Base-by-base conservation (phyloP, 2,113 vertebrate genomes). In the Pedionomus torquatus region DNA sequence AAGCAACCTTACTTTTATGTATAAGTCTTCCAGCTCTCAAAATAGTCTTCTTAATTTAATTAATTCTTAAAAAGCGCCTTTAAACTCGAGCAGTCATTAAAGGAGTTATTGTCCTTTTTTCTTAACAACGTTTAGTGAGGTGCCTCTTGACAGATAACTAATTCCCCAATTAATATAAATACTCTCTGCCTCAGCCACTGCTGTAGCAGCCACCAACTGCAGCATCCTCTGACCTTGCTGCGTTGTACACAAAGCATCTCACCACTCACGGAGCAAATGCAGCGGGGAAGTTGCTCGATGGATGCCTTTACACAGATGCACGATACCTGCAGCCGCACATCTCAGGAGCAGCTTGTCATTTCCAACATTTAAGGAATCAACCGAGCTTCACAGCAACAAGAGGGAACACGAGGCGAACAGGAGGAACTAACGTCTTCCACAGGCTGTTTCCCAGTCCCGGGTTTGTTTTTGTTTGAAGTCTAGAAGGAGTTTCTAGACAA, bases 161-260 rank as follows among this genome's bases (percentile, higher is more conserved):
- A 93, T 89, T 92, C 87, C 49, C 26, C 81, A 94, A 88, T 96
- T 95, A 95, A 91, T 90, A 89, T 12, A 89, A 89, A 94, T 85
- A 69, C 71, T 89, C 86, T 33, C 19, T 88, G 54, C 83, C 89
- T 64, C 83, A n/a, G 52, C 86, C 69, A 3, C 71, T 49, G 49
- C 71, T 25, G 2, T 18, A 58, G 60, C 7, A n/a, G 86, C 17
- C 54, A 60, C 68, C 48, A 33, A 52, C 83, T 91, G 92, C 87
- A 77, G 92, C 87, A 66, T 25, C 39, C 1, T 8, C 92, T 92
- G 94, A 91, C 94, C 97, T 89, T 82, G 92, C 72, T 28, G 61
- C 10, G 77, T 11, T 3, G 15, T 30, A 69, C 87, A 70, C 18
- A 68, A 77, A 95, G 61, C 94, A 72, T 49, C 89, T 77, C 61